Conservation (phyloP, 2,797 vertebrate species). For the Heteromormyrus szaboi region DNA sequence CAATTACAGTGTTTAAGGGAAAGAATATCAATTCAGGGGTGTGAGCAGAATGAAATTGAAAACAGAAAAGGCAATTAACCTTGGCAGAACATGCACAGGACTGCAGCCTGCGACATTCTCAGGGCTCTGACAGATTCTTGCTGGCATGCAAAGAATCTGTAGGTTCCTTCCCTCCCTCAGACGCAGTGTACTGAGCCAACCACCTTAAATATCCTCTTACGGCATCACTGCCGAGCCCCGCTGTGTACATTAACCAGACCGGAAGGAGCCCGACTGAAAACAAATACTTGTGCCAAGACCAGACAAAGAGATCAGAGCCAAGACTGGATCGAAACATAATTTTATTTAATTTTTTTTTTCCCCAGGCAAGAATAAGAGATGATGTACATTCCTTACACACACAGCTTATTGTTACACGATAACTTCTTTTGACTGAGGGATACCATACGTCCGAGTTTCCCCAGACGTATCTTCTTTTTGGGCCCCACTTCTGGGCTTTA, state of each 20-base stretch:
- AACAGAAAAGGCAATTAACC: slow-evolving; percentile 56
- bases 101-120: not conserved
- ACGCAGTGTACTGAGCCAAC: not conserved
- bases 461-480: not conserved
- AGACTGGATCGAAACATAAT: not conserved
- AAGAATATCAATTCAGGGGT: slow-evolving; percentile 38
- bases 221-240: not conserved
- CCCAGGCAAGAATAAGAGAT: not conserved
- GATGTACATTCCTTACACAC: not conserved
- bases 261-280: not conserved
- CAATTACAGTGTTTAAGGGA: slow-evolving; percentile 36
- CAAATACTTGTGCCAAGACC: not conserved
- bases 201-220: not conserved
- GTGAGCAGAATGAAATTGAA: slow-evolving; percentile 40
- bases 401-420: not conserved
- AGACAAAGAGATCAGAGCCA: not conserved
- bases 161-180: not conserved
- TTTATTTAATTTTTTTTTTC: not conserved
- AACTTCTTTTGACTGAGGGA: not conserved
- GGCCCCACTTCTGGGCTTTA: not conserved
- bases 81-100: slow-evolving; percentile 35
- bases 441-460: not conserved
- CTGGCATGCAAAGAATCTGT: not conserved
- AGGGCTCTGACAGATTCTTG: not conserved
- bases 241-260: not conserved